These are phyloP conservation scores for Idaea dimidiata DNA, from an alignment of 2,888 invertebrate species.

Conservation along the genomic window DNA sequence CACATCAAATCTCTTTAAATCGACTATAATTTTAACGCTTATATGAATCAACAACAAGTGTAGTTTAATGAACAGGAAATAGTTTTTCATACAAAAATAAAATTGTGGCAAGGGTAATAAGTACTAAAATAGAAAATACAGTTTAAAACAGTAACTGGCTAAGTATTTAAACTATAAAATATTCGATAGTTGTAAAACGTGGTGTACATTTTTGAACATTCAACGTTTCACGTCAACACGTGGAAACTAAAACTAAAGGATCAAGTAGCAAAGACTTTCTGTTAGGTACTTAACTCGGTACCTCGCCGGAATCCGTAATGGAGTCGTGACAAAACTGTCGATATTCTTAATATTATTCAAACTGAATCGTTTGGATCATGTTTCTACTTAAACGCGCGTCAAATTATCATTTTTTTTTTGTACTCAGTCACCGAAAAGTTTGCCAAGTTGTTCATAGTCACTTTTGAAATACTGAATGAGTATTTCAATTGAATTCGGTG, in stretches of 20 bases:
- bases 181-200: neutral
- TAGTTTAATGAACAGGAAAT: too few relatives aligned
- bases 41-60: too few relatives aligned
- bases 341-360: constrained; percentile 35
- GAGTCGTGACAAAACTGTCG: constrained; percentile 61
- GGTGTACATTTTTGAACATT: constrained; percentile 15
- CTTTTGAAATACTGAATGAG: neutral
- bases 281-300: constrained; percentile 60
- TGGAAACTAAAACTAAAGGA: constrained; percentile 48
- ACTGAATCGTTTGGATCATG: constrained; percentile 2
- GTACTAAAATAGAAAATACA: too few relatives aligned
- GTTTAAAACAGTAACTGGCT: too few relatives aligned
- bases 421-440: neutral
- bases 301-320: constrained; percentile 62
- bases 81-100: too few relatives aligned
- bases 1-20: too few relatives aligned
- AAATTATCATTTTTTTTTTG: neutral
- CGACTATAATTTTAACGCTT: too few relatives aligned
- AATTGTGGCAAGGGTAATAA: too few relatives aligned
- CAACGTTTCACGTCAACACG: constrained; percentile 24
- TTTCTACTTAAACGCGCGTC: neutral
- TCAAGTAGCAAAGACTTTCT: constrained; percentile 56
- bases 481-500: too few relatives aligned
- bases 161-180: neutral
- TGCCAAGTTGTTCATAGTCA: neutral